These are phyloP conservation scores for Chromobotia macracanthus DNA, from an alignment of 2,797 vertebrate species.

Conservation along the genomic window DNA sequence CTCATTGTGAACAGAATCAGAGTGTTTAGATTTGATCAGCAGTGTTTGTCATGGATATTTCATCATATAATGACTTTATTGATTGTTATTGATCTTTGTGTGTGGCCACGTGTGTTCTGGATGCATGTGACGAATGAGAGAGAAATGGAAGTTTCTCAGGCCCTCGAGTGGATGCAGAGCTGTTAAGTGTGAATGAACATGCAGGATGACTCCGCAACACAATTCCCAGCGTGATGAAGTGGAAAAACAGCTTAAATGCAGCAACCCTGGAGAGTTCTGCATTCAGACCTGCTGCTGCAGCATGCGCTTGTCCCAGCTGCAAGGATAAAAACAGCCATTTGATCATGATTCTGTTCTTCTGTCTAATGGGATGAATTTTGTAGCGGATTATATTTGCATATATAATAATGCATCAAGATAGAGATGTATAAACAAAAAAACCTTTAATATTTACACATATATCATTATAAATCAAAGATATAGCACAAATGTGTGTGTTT, in stretches of 20 bases:
- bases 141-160: slow-evolving; percentile 29
- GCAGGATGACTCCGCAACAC: slow-evolving; percentile 31
- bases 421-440: too few species aligned
- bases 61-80: slow-evolving; percentile 38
- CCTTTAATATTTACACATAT: too few species aligned
- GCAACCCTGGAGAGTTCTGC: slow-evolving; percentile 23
- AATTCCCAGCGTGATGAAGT: slow-evolving; percentile 54
- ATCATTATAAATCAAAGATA: too few species aligned
- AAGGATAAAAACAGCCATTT: slow-evolving; percentile 32
- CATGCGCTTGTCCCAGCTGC: slow-evolving; percentile 20
- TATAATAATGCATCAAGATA: neutral
- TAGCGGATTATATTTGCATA: slow-evolving; percentile 12
- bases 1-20: neutral
- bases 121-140: slow-evolving; percentile 6
- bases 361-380: slow-evolving; percentile 27
- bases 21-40: slow-evolving; percentile 5
- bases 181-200: slow-evolving; percentile 39
- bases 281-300: slow-evolving; percentile 21
- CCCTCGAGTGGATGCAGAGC: slow-evolving; percentile 30
- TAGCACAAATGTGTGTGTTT: too few species aligned
- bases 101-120: too few species aligned
- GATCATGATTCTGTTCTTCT: slow-evolving; percentile 46
- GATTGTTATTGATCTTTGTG: slow-evolving; percentile 53
- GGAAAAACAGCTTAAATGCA: slow-evolving; percentile 53
- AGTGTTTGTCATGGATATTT: slow-evolving; percentile 24